These are phyloP conservation scores for Diplodus sargus DNA, from an alignment of 2,797 vertebrate genomes.

Conservation along the genomic window DNA sequence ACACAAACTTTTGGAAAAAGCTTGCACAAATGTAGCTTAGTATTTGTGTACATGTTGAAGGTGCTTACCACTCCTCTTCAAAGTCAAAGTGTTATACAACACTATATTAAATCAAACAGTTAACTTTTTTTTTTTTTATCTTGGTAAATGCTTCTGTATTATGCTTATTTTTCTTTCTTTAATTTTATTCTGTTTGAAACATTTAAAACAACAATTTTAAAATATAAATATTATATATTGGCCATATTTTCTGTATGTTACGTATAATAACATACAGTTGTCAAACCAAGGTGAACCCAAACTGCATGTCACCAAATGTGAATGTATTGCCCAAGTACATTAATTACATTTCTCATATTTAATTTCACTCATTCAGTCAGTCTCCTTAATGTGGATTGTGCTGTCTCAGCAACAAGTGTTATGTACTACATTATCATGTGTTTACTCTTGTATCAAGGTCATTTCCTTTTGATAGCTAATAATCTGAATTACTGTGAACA, in stretches of 20 bases:
- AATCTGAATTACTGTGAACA: conserved; percentile 3
- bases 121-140: background rate
- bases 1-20: conserved; percentile 10
- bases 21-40: background rate
- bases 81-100: background rate
- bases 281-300: background rate
- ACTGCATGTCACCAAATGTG: background rate
- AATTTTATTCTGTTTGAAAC: background rate
- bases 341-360: background rate
- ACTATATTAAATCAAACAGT: background rate
- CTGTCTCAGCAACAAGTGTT: background rate
- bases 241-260: background rate
- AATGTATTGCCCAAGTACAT: background rate
- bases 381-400: background rate
- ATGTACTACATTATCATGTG: background rate
- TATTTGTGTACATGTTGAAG: conserved; percentile 17
- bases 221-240: background rate
- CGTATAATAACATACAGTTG: background rate
- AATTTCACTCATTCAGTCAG: background rate
- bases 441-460: conserved; percentile 12
- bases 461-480: conserved; percentile 16
- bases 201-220: background rate
- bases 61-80: background rate
- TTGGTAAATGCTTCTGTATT: background rate
- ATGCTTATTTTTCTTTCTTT: background rate